Percentiles rank a stretch among this genome's conserved stretches.
Evolutionary conservation across 2,888 invertebrate genomes (phyloP).

Genomic region (Meliscaeva auricollis): DNA sequence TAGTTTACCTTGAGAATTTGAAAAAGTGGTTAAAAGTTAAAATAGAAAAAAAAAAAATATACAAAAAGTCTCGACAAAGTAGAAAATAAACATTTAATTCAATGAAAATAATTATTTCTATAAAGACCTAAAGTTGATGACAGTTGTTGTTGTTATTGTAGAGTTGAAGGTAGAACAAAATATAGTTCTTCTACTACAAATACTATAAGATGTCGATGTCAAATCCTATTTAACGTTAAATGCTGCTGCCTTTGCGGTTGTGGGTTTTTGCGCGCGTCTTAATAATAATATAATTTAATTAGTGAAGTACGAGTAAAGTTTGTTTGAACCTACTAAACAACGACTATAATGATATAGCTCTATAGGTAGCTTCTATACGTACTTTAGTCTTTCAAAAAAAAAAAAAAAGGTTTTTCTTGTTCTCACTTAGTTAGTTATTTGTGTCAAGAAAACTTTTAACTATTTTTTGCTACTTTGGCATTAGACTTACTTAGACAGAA

Average conservation of each 20-base stretch:
- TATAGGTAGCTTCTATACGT: not conserved
- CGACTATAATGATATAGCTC: not conserved
- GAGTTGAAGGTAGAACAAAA: not conserved
- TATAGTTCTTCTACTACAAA: not conserved
- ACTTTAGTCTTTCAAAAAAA: not conserved
- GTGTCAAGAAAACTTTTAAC: conserved; percentile 70
- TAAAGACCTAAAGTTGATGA: not conserved
- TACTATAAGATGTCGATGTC: conserved; percentile 18
- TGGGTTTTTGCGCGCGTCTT: conserved; percentile 16
- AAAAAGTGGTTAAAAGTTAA: conserved; percentile 13
- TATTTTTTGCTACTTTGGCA: conserved; percentile 11
- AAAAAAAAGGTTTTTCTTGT: conserved; percentile 43
- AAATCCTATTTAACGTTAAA: conserved; percentile 23
- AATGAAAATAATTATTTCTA: conserved; percentile 38
- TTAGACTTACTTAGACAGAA: conserved; percentile 3
- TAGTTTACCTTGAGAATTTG: conserved; percentile 15
- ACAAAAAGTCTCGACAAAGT: not conserved
- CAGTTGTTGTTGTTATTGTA: too few species aligned
- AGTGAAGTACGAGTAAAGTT: conserved; percentile 35
- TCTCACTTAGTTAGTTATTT: conserved; percentile 48
- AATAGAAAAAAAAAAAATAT: not conserved
- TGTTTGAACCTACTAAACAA: too few species aligned
- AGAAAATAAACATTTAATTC: conserved; percentile 51
- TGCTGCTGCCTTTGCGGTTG: not conserved
- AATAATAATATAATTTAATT: conserved; percentile 65